Base-by-base conservation (phyloP, 2,888 invertebrate genomes). In the Empis stercorea region DNA sequence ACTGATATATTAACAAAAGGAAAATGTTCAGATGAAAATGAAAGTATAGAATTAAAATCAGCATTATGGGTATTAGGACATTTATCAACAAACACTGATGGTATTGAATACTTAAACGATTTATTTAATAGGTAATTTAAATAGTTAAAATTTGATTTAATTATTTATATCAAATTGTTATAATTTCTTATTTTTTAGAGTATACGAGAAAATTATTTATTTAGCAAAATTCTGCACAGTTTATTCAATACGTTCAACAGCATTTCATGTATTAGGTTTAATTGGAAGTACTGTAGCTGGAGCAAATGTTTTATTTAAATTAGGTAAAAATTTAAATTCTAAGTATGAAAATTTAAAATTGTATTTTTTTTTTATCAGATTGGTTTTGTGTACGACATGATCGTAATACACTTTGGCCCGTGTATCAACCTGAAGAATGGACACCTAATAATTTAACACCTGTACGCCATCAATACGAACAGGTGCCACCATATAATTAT, bases 51-150 rank as follows among this genome's bases (percentile, higher is more conserved):
- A 52, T 65, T 93, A 38, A 96, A 96, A 66, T 80, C 91, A 7
- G 84, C 92, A 0, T 69, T 96, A 0, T 96, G 96, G 95, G 86
- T 87, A 2, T 64, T 85, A 44, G 89, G 89, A 14, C 89, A 92
- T 65, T 76, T 87, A 11, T 87, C 83, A 3, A 82, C 84, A 1
- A 84, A 88, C 9, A 70, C 76, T 1, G 76, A 79, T 54, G 94
- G 94, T 4, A 74, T 88, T 10, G 79, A 81, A 44, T 78, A 84
- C 57, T 71, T 94, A 30, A 76, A 79, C 47, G 67, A 67, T 51
- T 54, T 58, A 17, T 59, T 58, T 27, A 51, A 59, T n/a, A 61
- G 68, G 67, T 66, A 42, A 50, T 30, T 40, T 32, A 27, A 7
- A 27, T 27, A 7, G n/a, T n/a, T n/a, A n/a, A n/a, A 9, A 27